Evolutionary conservation across 1,140 invertebrate species (phyloP).

Genomic region (Tetragnatha versicolor): DNA sequence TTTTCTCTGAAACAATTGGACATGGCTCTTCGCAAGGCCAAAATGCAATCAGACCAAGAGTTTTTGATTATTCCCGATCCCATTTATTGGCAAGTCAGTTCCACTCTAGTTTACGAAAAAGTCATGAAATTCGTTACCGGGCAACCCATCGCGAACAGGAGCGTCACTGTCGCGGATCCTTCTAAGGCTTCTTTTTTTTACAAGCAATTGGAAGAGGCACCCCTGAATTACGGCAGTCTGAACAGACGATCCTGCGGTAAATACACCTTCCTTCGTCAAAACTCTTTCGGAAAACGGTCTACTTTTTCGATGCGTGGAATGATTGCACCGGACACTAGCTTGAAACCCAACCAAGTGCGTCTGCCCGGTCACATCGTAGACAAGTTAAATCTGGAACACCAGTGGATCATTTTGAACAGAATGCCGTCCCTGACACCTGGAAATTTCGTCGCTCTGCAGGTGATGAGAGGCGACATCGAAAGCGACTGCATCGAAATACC

Average conservation of each 20-base stretch:
- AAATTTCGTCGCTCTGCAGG: conserved; percentile 13
- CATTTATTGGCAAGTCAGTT: conserved; percentile 28
- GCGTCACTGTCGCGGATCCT: not conserved
- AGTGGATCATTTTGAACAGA: conserved; percentile 20
- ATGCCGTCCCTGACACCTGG: conserved; percentile 24
- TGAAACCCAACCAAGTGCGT: conserved; percentile 5
- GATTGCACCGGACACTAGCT: conserved; percentile 21
- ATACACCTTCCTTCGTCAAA: conserved; percentile 16
- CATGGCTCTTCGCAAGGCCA: not conserved
- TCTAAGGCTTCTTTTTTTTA: conserved; percentile 6
- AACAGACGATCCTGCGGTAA: conserved; percentile 12
- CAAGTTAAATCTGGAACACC: not conserved
- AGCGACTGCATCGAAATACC: conserved; percentile 21
- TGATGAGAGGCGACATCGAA: not conserved
- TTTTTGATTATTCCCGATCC: conserved; percentile 31
- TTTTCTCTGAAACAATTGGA: not conserved
- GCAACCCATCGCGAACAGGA: not conserved
- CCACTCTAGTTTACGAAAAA: conserved; percentile 26
- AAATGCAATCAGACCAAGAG: not conserved
- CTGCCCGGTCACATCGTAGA: not conserved
- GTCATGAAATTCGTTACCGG: conserved; percentile 7
- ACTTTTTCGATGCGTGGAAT: conserved; percentile 14
- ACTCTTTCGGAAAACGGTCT: conserved; percentile 33
- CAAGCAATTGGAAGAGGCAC: conserved; percentile 16
- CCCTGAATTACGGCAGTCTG: conserved; percentile 17